A percentile compares a stretch with the other conserved stretches of the same genome.
These are phyloP conservation scores for Drosophila subquinaria DNA, from an alignment of 2,888 invertebrate genomes.

Conservation along the genomic window DNA sequence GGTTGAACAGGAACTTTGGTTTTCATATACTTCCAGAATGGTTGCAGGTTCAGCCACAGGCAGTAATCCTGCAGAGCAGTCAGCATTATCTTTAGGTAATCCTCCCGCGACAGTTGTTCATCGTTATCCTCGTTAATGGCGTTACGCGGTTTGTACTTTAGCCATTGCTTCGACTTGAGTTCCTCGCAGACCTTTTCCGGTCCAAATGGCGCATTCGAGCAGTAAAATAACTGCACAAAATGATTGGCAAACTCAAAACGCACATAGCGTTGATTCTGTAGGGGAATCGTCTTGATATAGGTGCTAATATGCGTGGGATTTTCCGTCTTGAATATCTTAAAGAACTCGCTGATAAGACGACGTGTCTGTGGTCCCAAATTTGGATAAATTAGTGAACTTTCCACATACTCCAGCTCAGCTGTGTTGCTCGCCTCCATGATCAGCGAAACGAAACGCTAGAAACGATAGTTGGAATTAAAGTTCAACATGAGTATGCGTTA, in stretches of 20 bases:
- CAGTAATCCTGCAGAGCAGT: slow-evolving; percentile 79
- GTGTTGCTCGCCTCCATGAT: slow-evolving; percentile 82
- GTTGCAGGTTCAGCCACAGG: slow-evolving; percentile 70
- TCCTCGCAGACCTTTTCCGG: slow-evolving; percentile 82
- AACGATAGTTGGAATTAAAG: background rate
- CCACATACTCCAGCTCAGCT: slow-evolving; percentile 74
- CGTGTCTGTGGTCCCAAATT: slow-evolving; percentile 71
- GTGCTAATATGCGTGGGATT: slow-evolving; percentile 67
- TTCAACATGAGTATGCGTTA: background rate
- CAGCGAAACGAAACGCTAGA: slow-evolving; percentile 80
- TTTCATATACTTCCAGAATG: slow-evolving; percentile 69
- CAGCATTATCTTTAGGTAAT: slow-evolving; percentile 79
- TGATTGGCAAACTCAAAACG: slow-evolving; percentile 81
- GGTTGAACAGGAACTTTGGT: slow-evolving; percentile 52
- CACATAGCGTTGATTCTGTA: slow-evolving; percentile 77
- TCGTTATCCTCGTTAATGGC: slow-evolving; percentile 50
- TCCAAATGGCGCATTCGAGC: slow-evolving; percentile 63
- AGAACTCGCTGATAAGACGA: slow-evolving; percentile 75
- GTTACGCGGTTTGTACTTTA: slow-evolving; percentile 68
- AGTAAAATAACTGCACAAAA: slow-evolving; percentile 78
- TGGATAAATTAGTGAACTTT: slow-evolving; percentile 77
- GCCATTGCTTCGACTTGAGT: slow-evolving; percentile 75
- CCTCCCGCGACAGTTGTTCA: slow-evolving; percentile 71
- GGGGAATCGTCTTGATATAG: slow-evolving; percentile 74
- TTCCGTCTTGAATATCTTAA: slow-evolving; percentile 75